phyloP scores from a whole-genome alignment of 2,113 vertebrate genomes.

The Sapajus apella region DNA sequence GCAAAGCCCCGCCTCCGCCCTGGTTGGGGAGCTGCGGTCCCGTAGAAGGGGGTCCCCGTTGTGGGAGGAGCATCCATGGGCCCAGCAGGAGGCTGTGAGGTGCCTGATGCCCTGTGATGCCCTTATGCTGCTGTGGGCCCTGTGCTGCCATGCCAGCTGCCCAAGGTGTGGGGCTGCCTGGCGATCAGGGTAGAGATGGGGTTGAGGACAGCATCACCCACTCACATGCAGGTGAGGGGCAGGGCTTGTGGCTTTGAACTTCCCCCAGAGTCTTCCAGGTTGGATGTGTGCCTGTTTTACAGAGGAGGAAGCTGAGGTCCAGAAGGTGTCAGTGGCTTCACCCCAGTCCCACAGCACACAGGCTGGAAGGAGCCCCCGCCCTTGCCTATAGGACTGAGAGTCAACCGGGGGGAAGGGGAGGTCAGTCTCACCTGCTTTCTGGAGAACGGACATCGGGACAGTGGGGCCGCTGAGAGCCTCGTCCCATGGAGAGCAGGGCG shows the following conservation, averaged over 20 bases:
- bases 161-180: rapidly evolving
- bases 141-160: rapidly evolving
- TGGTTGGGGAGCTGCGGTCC: rapidly evolving
- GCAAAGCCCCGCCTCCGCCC: rapidly evolving
- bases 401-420: rapidly evolving
- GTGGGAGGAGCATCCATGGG: rapidly evolving
- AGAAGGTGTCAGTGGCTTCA: rapidly evolving
- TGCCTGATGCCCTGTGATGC: rapidly evolving
- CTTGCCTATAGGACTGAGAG: rapidly evolving
- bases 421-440: not conserved
- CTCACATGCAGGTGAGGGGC: rapidly evolving
- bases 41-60: rapidly evolving
- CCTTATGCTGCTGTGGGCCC: rapidly evolving
- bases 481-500: rapidly evolving
- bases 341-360: not conserved
- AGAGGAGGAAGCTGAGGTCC: not conserved
- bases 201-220: rapidly evolving
- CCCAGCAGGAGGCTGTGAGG: rapidly evolving
- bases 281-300: rapidly evolving
- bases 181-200: rapidly evolving
- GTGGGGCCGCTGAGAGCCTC: rapidly evolving
- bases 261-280: rapidly evolving
- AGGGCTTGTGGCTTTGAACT: rapidly evolving
- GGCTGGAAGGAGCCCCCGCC: too few relatives aligned
- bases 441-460: rapidly evolving